Base-by-base conservation (phyloP, 2,797 vertebrate species). In the Chaetodon trifasciatus region DNA sequence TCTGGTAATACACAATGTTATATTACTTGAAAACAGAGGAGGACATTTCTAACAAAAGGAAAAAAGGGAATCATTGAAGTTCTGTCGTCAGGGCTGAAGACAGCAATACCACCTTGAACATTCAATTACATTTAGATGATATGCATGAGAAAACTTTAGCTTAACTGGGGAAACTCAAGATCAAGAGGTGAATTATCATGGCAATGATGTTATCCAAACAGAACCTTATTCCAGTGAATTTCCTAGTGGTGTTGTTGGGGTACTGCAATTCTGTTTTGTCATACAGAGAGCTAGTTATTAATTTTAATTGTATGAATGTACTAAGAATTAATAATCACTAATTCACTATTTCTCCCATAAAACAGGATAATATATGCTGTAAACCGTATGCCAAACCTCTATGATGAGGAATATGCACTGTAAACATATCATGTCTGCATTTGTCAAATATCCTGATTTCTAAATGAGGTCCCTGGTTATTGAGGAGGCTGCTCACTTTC, bases 41-140 rank as follows among this genome's bases (percentile, higher is more conserved):
- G 10, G 79, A 72, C 57, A 40, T 66, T 79, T 86, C 40, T 74
- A 78, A 77, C 39, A n/a, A 76, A 79, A 70, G 37, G 63, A 76
- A 84, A 64, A 56, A 61, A 76, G 42, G 39, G 64, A 69, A 60
- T 67, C 35, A 13, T n/a, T 56, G 61, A 73, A 42, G 50, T 56
- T 81, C 65, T 68, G 66, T 65, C 17, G 0, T 57, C 37, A 37
- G 62, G 68, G 63, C 58, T 37, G 56, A 65, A 78, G 76, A 78
- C 76, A 81, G 71, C 42, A 68, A 72, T 60, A n/a, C 7, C 24
- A 72, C 39, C 64, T 74, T 82, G 55, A 87, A 70, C 28, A 28
- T 78, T 82, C 57, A 79, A 78, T 86, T 87, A 74, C 28, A 58
- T 69, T 74, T 64, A 52, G 17, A 87, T 73, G n/a, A 70, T 50